These are phyloP conservation scores for Misgurnus mizolepis DNA, from an alignment of 2,113 vertebrate genomes.

Conservation along the genomic window DNA sequence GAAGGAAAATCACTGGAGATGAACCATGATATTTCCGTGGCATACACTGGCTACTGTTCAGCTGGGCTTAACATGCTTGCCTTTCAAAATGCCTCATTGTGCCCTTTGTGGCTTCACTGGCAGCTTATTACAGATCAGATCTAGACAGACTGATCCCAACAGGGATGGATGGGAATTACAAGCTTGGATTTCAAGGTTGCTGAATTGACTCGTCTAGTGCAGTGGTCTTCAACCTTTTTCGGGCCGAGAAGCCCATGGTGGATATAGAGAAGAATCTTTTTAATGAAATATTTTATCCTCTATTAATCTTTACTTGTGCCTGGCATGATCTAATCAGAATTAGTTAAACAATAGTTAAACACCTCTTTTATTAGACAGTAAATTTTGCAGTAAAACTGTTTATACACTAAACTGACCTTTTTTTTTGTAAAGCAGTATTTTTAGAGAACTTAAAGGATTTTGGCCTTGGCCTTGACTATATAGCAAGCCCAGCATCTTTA, in stretches of 20 bases:
- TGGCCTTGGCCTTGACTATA: conserved; percentile 51
- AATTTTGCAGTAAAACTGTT: too few relatives aligned
- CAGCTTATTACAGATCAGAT: conserved; percentile 34
- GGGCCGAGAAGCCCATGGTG: too few relatives aligned
- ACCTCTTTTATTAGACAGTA: too few relatives aligned
- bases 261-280: too few relatives aligned
- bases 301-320: too few relatives aligned
- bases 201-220: not conserved
- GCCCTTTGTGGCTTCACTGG: not conserved
- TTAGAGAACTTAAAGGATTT: conserved; percentile 52
- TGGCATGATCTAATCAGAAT: too few relatives aligned
- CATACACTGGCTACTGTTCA: conserved; percentile 8
- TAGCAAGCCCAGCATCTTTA: conserved; percentile 67
- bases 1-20: conserved; percentile 17
- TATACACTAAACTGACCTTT: conserved; percentile 5
- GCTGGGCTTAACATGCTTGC: not conserved
- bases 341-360: too few relatives aligned
- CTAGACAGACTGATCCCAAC: conserved; percentile 30
- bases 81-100: conserved; percentile 10
- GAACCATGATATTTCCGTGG: not conserved
- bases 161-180: conserved; percentile 20
- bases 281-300: too few relatives aligned
- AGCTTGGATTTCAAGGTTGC: conserved; percentile 8
- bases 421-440: conserved; percentile 25
- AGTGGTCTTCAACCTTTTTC: too few relatives aligned